A percentile compares a stretch with the other conserved stretches of the same genome.
Conservation (phyloP, 2,113 vertebrate species). For the Calyptommatus sinebrachiatus region DNA sequence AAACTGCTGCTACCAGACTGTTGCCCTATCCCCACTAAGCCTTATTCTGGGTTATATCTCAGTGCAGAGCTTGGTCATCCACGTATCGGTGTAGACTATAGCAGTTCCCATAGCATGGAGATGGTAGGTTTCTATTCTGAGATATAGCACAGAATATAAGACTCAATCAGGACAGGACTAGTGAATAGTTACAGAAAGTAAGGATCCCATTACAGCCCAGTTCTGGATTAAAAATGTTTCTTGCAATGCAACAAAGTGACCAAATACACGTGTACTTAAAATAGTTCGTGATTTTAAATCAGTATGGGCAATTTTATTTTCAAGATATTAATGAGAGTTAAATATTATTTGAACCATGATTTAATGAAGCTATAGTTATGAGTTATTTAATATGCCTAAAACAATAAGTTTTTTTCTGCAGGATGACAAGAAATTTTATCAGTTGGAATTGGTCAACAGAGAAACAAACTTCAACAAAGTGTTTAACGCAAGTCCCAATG, state of each 20-base stretch:
- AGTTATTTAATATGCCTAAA: not conserved
- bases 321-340: not conserved
- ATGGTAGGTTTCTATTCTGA: too few relatives aligned
- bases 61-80: too few relatives aligned
- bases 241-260: not conserved
- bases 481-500: conserved; percentile 95
- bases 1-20: too few relatives aligned
- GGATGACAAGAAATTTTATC: conserved; percentile 99
- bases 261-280: too few relatives aligned
- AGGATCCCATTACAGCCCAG: not conserved
- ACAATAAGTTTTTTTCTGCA: conserved; percentile 60
- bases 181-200: not conserved
- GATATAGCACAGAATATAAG: too few relatives aligned
- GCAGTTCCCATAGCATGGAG: too few relatives aligned
- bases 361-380: not conserved
- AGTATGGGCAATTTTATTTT: not conserved
- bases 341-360: not conserved
- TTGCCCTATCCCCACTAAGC: too few relatives aligned
- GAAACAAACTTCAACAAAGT: conserved; percentile 99
- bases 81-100: too few relatives aligned
- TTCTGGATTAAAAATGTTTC: not conserved
- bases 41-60: too few relatives aligned
- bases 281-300: not conserved
- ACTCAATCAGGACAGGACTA: too few relatives aligned
- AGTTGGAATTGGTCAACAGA: conserved; percentile 97